Percentiles rank a stretch among this genome's conserved stretches.
Evolutionary conservation across 2,888 invertebrate genomes (phyloP).

Genomic region (Apamea monoglypha): DNA sequence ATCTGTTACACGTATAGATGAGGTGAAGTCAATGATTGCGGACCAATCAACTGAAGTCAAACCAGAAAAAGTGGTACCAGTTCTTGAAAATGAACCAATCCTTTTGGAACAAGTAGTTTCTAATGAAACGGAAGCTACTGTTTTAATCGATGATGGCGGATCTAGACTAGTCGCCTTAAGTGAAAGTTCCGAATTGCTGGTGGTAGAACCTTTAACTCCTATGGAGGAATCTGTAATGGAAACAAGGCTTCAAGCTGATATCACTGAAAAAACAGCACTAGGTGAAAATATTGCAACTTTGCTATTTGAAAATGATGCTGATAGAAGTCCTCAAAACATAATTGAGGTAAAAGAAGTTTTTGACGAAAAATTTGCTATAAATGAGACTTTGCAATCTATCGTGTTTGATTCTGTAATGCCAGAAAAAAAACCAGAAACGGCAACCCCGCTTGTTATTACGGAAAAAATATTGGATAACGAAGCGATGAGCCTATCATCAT

Average conservation of each 20-base stretch:
- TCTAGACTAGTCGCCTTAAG: not conserved
- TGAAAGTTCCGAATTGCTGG: not conserved
- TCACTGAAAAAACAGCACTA: not conserved
- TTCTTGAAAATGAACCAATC: constrained; percentile 1
- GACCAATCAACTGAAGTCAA: not conserved
- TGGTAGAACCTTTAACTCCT: not conserved
- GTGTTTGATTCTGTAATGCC: not conserved
- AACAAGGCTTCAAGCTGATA: not conserved
- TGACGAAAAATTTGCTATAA: not conserved
- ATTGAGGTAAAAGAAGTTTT: not conserved
- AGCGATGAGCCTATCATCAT: not conserved
- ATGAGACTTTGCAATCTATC: not conserved
- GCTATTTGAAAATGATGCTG: not conserved
- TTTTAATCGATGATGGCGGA: not conserved
- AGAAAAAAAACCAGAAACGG: no score
- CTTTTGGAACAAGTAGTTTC: constrained; percentile 10
- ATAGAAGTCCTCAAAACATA: not conserved
- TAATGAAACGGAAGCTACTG: constrained; percentile 6
- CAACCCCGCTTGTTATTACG: not conserved
- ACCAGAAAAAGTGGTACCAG: not conserved
- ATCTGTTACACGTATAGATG: not conserved
- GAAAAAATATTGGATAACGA: not conserved
- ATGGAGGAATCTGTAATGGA: not conserved
- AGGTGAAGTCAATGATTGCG: not conserved
- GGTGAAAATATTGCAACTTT: not conserved